phyloP scores from a whole-genome alignment of 2,888 invertebrate genomes.

The Tipula unca region DNA sequence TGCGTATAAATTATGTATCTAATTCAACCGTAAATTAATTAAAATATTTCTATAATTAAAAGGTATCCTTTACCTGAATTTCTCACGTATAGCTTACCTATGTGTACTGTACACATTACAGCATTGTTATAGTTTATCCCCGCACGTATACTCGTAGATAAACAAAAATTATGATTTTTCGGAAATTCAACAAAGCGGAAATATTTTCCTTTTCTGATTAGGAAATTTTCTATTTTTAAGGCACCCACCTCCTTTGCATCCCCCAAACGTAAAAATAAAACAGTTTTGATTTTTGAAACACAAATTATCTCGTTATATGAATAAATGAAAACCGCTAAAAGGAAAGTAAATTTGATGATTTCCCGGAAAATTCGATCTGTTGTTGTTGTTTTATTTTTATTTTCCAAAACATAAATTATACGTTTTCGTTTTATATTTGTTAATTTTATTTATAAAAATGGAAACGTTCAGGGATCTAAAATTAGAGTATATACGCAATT shows the following conservation, averaged over 20 bases:
- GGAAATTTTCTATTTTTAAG: neutral
- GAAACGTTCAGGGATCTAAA: no score
- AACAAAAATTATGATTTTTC: neutral
- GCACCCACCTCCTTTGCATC: no score
- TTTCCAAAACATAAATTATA: no score
- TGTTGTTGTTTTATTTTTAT: neutral
- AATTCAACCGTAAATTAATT: neutral
- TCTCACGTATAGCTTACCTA: neutral
- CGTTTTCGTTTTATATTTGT: no score
- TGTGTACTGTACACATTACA: no score
- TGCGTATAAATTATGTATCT: neutral
- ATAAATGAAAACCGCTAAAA: neutral
- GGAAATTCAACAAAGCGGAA: neutral
- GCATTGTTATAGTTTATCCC: neutral
- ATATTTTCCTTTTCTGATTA: neutral
- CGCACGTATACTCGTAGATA: neutral
- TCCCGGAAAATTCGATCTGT: neutral
- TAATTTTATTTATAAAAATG: no score
- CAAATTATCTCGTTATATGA: neutral
- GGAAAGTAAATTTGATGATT: neutral
- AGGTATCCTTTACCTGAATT: no score
- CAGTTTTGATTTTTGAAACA: neutral
- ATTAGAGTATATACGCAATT: no score
- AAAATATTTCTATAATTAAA: neutral
- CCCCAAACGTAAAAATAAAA: neutral